Evolutionary conservation across 2,797 vertebrate genomes (phyloP), one percentile per base, ranked within the genome.

Genomic region (Paedocypris micromegethes): DNA sequence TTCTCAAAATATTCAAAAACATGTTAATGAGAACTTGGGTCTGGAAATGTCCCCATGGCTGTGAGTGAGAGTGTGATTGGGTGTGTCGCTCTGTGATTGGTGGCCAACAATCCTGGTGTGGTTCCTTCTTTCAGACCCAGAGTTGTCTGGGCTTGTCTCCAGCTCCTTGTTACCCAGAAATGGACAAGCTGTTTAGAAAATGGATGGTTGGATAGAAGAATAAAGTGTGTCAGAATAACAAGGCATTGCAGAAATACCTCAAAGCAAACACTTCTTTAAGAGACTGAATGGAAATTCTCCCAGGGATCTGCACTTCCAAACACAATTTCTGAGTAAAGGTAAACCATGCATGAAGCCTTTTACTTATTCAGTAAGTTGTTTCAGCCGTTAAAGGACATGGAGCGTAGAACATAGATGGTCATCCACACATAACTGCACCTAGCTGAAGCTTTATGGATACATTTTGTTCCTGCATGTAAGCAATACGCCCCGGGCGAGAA

Each of bases 401-500:
- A 72, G 51, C 75, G 75, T 84, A 78, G 23, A 78, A 75, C 63
- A 71, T 54, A 75, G 73, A 68, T 68, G 72, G 23, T 62, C 67
- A 76, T 76, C 63, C 70, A 57, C 75, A 58, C 74, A 73, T 58
- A 57, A 66, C 73, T 79, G 59, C 77, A 75, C 73, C 38, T 2
- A n/a, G 71, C 60, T 74, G 58, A 0, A 44, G 46, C 58, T 75
- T 76, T 73, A 75, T 59, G 75, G 66, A 76, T 77, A 67, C 73
- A 65, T 67, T 59, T 56, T 73, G 72, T 75, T 81, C 72, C 77
- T 75, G 70, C 70, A 67, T 85, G 84, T 82, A 80, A 85, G 85
- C 73, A 86, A 83, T 79, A 75, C 8, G 74, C 86, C 81, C 39
- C 48, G 67, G 83, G 85, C 83, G 77, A 84, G 83, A 84, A 83